A percentile compares a stretch with the other conserved stretches of the same genome.
Conservation (phyloP, 2,888 invertebrate species). For the Dasypogon diadema region DNA sequence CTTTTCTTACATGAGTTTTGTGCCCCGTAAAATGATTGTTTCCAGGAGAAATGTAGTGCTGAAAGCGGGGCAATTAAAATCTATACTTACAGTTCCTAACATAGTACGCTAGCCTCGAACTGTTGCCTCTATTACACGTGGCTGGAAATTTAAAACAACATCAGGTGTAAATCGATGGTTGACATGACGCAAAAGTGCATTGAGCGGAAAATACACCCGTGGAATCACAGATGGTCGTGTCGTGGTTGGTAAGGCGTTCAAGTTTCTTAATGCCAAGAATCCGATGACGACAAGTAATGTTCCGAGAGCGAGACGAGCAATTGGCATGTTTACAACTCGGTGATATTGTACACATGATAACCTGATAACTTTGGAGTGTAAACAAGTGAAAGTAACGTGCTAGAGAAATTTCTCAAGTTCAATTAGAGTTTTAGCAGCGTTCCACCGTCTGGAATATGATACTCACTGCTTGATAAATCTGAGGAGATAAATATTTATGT, state of each 20-base stretch:
- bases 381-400: slow-evolving; percentile 35
- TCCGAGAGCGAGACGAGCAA: slow-evolving; percentile 3
- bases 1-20: slow-evolving; percentile 5
- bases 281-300: not conserved
- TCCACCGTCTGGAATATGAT: slow-evolving; percentile 4
- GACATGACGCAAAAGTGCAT: not conserved
- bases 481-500: not conserved
- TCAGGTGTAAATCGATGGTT: not conserved
- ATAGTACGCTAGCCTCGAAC: too few species aligned
- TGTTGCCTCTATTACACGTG: slow-evolving; percentile 11
- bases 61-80: slow-evolving; percentile 10
- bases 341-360: not conserved
- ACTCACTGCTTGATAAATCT: not conserved
- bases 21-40: not conserved
- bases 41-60: not conserved
- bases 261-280: not conserved
- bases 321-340: not conserved
- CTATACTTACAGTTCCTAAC: too few species aligned
- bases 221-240: not conserved
- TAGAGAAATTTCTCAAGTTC: slow-evolving; percentile 21
- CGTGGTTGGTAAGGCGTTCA: not conserved
- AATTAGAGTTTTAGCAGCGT: not conserved
- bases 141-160: not conserved
- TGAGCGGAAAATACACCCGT: not conserved
- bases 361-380: slow-evolving; percentile 5